Evolutionary conservation across 2,888 invertebrate species (phyloP), one percentile per base, ranked within the genome.

Genomic region (Caradrina clavipalpis): DNA sequence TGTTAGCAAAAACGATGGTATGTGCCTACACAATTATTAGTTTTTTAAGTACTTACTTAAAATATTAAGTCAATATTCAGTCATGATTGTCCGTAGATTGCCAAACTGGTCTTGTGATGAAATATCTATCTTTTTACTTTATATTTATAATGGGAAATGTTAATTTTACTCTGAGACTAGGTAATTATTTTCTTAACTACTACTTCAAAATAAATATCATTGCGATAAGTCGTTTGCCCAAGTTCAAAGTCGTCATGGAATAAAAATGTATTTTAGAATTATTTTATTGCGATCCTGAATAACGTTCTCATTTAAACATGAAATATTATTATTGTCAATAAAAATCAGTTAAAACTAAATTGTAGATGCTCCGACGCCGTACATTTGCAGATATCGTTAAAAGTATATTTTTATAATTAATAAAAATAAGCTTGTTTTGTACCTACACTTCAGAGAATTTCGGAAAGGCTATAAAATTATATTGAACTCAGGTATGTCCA

Each of bases 241-340:
- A 74, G 80, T 79, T 64, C 79, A 77, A 78, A 66, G 65, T 58
- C 75, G 69, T 73, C 69, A 73, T 69, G 35, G 62, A 78, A 81
- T 83, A 78, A 81, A n/a, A 73, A 78, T 61, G 55, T 75, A 75
- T 75, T 75, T 66, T 66, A n/a, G 69, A 79, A 75, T 78, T 62
- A 80, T 55, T 81, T 73, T 77, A 82, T 71, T 74, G 72, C 65
- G 26, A 54, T 68, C 31, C 50, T 64, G 69, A 79, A 79, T 82
- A 64, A 77, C 67, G 49, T 68, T 42, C 67, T 72, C 80, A 80
- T 81, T 82, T 76, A 76, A 80, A 69, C 67, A 73, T 81, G 76
- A 81, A 82, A 76, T 79, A 82, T 82, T 82, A 68, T 81, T 82
- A 81, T 80, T 79, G 76, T 59, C 82, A 82, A 81, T 81, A 78